Conservation (phyloP, 2,113 vertebrate species). For the Paratilapia polleni region DNA sequence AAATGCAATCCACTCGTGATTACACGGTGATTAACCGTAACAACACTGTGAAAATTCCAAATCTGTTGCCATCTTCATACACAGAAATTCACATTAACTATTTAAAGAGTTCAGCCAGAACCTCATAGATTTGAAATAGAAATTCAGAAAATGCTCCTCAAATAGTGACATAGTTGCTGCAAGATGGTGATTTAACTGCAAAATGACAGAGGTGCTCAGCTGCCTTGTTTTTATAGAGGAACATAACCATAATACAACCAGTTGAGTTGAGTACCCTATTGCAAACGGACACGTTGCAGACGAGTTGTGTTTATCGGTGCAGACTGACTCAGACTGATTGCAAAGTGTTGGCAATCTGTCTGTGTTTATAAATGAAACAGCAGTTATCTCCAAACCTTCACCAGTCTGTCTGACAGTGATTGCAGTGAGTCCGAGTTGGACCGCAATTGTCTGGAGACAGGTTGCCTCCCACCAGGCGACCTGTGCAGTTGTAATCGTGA, state of each 20-base stretch:
- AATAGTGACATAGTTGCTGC: rapidly evolving
- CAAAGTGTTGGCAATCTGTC: too few species aligned
- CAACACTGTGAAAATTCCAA: background rate
- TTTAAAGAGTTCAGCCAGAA: background rate
- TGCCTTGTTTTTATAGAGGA: background rate
- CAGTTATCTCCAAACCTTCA: background rate
- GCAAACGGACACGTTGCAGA: too few species aligned
- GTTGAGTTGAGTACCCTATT: background rate
- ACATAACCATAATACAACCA: background rate
- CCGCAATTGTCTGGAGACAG: background rate
- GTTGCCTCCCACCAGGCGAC: rapidly evolving
- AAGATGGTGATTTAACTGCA: too few species aligned
- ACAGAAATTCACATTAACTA: background rate
- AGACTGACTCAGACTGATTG: background rate
- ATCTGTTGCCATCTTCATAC: rapidly evolving
- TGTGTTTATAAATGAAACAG: background rate
- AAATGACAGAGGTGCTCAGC: background rate
- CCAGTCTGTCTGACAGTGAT: background rate
- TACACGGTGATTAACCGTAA: background rate
- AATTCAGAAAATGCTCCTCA: background rate
- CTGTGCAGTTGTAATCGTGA: background rate
- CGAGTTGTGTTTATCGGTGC: background rate
- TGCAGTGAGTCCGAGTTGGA: background rate
- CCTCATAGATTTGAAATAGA: background rate
- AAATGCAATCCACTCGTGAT: background rate